Base-by-base conservation (phyloP, 2,113 vertebrate genomes). In the Ictalurus furcatus region DNA sequence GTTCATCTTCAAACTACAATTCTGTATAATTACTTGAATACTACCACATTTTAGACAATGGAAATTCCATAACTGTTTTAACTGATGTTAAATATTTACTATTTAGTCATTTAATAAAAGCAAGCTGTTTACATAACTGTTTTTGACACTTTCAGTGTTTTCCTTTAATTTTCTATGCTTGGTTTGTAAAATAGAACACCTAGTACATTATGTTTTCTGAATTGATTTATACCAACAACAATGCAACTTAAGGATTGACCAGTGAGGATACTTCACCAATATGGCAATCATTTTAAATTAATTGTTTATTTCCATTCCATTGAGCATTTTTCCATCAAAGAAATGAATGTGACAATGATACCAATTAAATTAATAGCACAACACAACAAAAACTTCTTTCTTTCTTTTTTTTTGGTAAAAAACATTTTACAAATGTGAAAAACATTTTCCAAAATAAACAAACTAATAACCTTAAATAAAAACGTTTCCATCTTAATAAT, bases 241-340 rank as follows among this genome's bases (percentile, higher is more conserved):
- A 34, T 63, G 56, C 25, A 65, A 34, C 40, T 67, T 40, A 2
- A 28, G 28, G 5, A 81, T 69, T 6, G 37, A 54, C 17, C 17
- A 52, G n/a, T 48, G 3, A 63, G 9, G 12, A 67, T 25, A 56
- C 79, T 78, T 52, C 44, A 69, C 13, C 19, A 54, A 34, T 40
- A 56, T 85, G 48, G n/a, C 37, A 86, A 74, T 40, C 52, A 56
- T 79, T 87, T 85, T 30, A 87, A 69, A 73, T 73, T 9, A 88
- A 88, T 85, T 84, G 82, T 91, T 93, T 93, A 91, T 92, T 91
- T 91, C 88, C 88, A 84, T 91, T 88, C 89, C 71, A 40, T 86
- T 84, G 84, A 89, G 88, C 86, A 83, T 87, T 89, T 83, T 56
- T 54, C 67, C 69, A 81, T 82, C 58, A 85, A 85, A 58, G 34